These are phyloP conservation scores for Anastrepha ludens DNA, from an alignment of 1,140 invertebrate genomes.

Conservation along the genomic window DNA sequence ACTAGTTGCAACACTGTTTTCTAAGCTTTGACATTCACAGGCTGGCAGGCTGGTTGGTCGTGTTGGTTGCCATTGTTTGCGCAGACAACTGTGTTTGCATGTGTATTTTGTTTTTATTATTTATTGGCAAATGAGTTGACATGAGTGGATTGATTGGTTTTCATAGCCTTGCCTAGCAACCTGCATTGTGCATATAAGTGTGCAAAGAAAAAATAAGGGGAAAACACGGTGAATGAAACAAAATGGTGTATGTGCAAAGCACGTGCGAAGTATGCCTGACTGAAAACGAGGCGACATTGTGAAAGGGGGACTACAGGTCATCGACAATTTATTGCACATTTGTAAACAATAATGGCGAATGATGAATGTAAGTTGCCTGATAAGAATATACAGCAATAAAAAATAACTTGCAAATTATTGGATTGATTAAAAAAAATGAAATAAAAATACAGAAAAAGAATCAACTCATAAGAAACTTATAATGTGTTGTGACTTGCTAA, in stretches of 20 bases:
- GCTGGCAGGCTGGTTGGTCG: not conserved
- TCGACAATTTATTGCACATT: constrained; percentile 28
- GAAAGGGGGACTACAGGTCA: constrained; percentile 38
- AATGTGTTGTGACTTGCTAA: not conserved
- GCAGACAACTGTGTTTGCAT: constrained; percentile 15
- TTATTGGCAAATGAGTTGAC: constrained; percentile 50
- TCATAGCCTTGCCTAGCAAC: constrained; percentile 37
- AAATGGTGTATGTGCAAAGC: constrained; percentile 21
- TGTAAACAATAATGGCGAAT: constrained; percentile 48
- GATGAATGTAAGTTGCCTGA: constrained; percentile 3
- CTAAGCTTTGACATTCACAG: not conserved
- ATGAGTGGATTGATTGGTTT: constrained; percentile 37
- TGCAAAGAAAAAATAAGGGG: not conserved
- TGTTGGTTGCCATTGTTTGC: constrained; percentile 17
- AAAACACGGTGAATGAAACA: not conserved
- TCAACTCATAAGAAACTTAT: not conserved
- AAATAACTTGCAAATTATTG: not conserved
- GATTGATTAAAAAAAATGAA: not conserved
- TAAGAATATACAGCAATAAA: not conserved
- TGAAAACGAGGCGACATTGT: constrained; percentile 26
- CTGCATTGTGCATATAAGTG: not conserved
- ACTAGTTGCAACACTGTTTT: not conserved
- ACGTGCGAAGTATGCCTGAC: not conserved
- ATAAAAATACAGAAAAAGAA: not conserved
- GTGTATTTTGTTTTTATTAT: not conserved